A percentile compares a stretch with the other conserved stretches of the same genome.
Evolutionary conservation across 2,888 invertebrate genomes (phyloP).

Genomic region (Ctenicera cuprea): DNA sequence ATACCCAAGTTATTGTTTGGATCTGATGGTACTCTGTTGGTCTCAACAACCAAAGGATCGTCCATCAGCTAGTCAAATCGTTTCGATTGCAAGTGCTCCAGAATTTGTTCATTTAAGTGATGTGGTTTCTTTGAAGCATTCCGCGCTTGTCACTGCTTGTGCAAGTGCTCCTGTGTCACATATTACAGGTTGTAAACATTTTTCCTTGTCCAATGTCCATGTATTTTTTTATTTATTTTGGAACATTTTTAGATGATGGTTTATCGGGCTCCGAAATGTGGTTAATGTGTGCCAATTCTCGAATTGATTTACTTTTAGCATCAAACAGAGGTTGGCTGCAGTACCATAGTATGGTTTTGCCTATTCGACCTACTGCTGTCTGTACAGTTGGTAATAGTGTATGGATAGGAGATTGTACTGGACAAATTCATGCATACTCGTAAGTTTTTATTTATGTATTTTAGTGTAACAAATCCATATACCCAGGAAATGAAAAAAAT

Average conservation of each 20-base stretch:
- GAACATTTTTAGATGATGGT: slow-evolving; percentile 73
- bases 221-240: not conserved
- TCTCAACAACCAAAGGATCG: slow-evolving; percentile 89
- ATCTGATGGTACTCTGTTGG: slow-evolving; percentile 98
- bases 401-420: slow-evolving; percentile 94
- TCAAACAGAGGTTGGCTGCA: slow-evolving; percentile 78
- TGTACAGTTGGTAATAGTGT: slow-evolving; percentile 85
- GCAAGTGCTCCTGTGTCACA: slow-evolving; percentile 73
- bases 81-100: slow-evolving; percentile 93
- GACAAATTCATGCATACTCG: slow-evolving; percentile 90
- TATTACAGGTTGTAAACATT: slow-evolving; percentile 70
- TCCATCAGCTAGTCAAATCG: slow-evolving; percentile 95
- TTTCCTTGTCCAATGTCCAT: not conserved
- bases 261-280: slow-evolving; percentile 82
- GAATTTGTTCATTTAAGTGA: slow-evolving; percentile 94
- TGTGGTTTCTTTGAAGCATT: slow-evolving; percentile 83
- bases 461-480: not conserved
- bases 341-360: slow-evolving; percentile 76
- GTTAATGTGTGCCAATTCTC: slow-evolving; percentile 81
- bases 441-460: slow-evolving; percentile 65
- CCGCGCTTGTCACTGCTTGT: slow-evolving; percentile 80
- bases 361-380: slow-evolving; percentile 80
- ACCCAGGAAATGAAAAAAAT: too few species aligned
- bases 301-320: slow-evolving; percentile 77
- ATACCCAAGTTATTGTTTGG: slow-evolving; percentile 92